These are phyloP conservation scores for Thunnus albacares DNA, from an alignment of 2,797 vertebrate genomes.

Conservation along the genomic window DNA sequence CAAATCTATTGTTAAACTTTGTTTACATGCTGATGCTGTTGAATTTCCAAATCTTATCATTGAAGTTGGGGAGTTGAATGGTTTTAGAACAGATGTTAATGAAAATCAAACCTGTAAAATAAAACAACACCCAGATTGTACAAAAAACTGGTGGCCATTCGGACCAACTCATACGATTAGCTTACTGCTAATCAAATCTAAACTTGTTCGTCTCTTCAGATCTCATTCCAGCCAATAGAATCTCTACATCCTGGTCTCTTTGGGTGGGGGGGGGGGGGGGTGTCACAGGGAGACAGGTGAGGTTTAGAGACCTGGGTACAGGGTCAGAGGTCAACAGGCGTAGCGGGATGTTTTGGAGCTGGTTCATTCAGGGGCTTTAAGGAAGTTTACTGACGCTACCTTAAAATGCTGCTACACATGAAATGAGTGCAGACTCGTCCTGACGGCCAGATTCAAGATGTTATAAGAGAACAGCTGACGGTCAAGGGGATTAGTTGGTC, in stretches of 20 bases:
- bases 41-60: too few species aligned
- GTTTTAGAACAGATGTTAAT: not conserved
- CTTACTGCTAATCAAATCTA: slow-evolving; percentile 22
- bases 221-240: slow-evolving; percentile 6
- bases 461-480: too few species aligned
- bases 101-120: not conserved
- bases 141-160: not conserved
- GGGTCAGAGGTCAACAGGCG: slow-evolving; percentile 27
- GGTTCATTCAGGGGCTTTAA: slow-evolving; percentile 28
- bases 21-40: too few species aligned
- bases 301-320: slow-evolving; percentile 13
- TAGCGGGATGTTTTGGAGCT: slow-evolving; percentile 16
- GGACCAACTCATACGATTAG: not conserved
- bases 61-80: too few species aligned
- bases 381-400: slow-evolving; percentile 38
- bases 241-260: slow-evolving; percentile 53
- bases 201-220: slow-evolving; percentile 24
- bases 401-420: slow-evolving; percentile 52
- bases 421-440: slow-evolving; percentile 41
- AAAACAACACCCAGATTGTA: not conserved
- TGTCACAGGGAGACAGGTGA: slow-evolving; percentile 6
- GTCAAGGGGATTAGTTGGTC: too few species aligned
- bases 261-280: not conserved
- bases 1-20: too few species aligned
- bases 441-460: slow-evolving; percentile 71